These are phyloP conservation scores for Macrophya annulata DNA, from an alignment of 2,888 invertebrate genomes.

Conservation along the genomic window DNA sequence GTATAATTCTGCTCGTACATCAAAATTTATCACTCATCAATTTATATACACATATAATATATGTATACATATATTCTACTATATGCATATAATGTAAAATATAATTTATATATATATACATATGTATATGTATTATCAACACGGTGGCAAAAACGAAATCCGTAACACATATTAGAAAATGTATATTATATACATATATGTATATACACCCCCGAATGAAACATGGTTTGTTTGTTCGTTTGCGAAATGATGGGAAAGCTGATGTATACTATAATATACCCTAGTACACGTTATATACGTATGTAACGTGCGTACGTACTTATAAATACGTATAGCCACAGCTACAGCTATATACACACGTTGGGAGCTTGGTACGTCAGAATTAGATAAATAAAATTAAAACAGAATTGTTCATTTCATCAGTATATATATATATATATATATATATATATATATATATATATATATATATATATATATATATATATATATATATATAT, in stretches of 20 bases:
- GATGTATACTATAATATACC: background rate
- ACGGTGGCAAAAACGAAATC: background rate
- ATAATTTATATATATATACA: background rate
- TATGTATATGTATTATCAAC: background rate
- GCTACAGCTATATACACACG: background rate
- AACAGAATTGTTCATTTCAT: background rate
- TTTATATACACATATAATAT: background rate
- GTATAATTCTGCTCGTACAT: slow-evolving; percentile 72
- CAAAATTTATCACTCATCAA: slow-evolving; percentile 60
- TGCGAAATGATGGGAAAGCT: slow-evolving; percentile 28
- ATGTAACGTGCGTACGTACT: background rate
- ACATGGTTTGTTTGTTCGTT: slow-evolving; percentile 33
- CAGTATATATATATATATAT: too few species aligned
- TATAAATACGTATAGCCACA: background rate
- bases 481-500: background rate
- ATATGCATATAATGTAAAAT: too few species aligned
- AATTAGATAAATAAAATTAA: slow-evolving; percentile 26
- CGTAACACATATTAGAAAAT: background rate
- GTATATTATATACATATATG: background rate
- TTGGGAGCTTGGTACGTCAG: background rate
- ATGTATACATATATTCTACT: background rate
- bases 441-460: too few species aligned
- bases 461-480: too few species aligned
- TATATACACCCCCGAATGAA: background rate
- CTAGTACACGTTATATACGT: background rate